These are phyloP conservation scores for Neogobius melanostomus DNA, from an alignment of 2,113 vertebrate genomes.

Conservation along the genomic window DNA sequence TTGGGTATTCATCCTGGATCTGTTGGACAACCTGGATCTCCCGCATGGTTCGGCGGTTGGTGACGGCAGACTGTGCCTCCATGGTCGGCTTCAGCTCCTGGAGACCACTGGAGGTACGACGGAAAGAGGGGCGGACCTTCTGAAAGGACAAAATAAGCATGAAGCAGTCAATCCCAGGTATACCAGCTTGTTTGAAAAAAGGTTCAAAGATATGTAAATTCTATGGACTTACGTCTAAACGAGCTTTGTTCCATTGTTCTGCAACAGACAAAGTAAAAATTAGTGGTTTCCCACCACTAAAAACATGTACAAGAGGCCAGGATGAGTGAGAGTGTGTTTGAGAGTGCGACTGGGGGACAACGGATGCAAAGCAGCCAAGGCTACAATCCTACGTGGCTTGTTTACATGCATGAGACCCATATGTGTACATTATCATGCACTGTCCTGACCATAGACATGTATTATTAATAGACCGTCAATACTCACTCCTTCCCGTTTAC, in stretches of 20 bases:
- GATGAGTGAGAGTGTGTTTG: too few relatives aligned
- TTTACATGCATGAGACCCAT: too few relatives aligned
- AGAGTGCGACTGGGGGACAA: too few relatives aligned
- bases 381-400: too few relatives aligned
- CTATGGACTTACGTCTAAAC: slow-evolving; percentile 4
- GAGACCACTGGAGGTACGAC: background rate
- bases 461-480: too few relatives aligned
- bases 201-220: background rate
- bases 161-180: background rate
- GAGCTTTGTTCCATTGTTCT: slow-evolving; percentile 9
- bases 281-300: too few relatives aligned
- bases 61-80: fast-evolving
- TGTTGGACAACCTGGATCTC: background rate
- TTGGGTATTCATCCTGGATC: background rate
- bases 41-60: fast-evolving
- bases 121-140: slow-evolving; percentile 2
- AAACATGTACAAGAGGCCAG: too few relatives aligned
- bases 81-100: background rate
- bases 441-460: too few relatives aligned
- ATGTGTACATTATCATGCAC: too few relatives aligned
- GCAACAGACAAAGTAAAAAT: slow-evolving; percentile 1
- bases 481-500: too few relatives aligned
- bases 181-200: too few relatives aligned
- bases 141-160: background rate
- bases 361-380: too few relatives aligned